Evolutionary conservation across 2,888 invertebrate genomes (phyloP), one percentile per base, ranked within the genome.

Genomic region (Drosophila neonasuta): DNA sequence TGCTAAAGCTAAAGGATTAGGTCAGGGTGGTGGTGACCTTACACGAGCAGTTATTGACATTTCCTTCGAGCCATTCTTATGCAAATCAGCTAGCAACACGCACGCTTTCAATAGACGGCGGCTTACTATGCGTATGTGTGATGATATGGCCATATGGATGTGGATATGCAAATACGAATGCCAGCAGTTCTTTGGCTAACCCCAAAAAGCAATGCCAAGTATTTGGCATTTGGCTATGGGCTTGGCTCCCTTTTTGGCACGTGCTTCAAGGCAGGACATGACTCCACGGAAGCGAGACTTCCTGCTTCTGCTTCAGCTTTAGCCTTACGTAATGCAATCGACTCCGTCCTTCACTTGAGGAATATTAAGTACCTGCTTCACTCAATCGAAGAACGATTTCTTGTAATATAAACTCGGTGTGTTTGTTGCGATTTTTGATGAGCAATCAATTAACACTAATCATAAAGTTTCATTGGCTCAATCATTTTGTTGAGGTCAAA

Each of bases 21-120:
- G 54, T 59, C 58, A 60, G 56, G 42, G 49, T 32, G 46, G 49
- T 32, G 17, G 13, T 63, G 68, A 58, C 68, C 71, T 60, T 63
- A 55, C 58, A 55, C 68, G 67, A 49, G 49, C 60, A 57, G 69
- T 48, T 66, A 72, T 80, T 74, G 79, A 69, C 71, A 72, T 79
- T 77, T 69, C 66, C 20, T 70, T 41, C 24, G 10, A 51, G 59
- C 70, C 82, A 80, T 82, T 85, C 65, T 61, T 77, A 82, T 82
- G 82, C 80, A 82, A 82, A 82, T 82, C 85, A 79, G 80, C 69
- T 62, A 44, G 55, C 60, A 70, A 79, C 81, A 85, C 81, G 85
- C 85, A 81, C 65, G 32, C 68, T 80, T 78, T 72, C 80, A 77
- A 80, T 80, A 84, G 66, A 11, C 24, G 24, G 24, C 24, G 58